Evolutionary conservation across 2,888 invertebrate species (phyloP), one percentile per base, ranked within the genome.

Genomic region (Alviniconcha strummeri): DNA sequence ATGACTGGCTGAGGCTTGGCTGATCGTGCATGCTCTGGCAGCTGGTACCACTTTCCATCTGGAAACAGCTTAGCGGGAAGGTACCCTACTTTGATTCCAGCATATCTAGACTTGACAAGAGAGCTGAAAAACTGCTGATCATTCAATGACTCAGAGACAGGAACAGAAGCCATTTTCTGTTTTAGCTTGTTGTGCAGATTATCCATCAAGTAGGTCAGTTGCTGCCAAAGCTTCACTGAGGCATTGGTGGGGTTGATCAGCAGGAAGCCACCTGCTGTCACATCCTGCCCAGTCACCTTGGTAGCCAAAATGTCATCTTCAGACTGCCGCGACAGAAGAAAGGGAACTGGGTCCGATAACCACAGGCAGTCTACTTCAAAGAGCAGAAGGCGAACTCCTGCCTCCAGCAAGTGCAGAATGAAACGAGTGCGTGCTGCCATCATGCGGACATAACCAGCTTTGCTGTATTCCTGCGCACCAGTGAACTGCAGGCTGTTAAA

Each of bases 351-450:
- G 81, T 90, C 89, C 36, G 80, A 77, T 17, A 90, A 72, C 89
- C 89, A 90, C 5, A 90, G 74, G 79, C 89, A 89, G 83, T 90
- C 90, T 0, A 90, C 89, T 82, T 90, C 90, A 86, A 90, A 90
- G 5, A 89, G 80, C 74, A 89, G 89, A 3, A 90, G 80, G 76
- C 87, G 87, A 54, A 90, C 77, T 36, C 87, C 80, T 17, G 87
- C 80, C 78, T 85, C 78, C 2, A 90, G 76, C 75, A 90, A 36
- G 36, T 36, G 36, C 0, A 36, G 36, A 36, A 36, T 36, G 74
- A 88, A 84, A 75, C 88, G 85, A 13, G 90, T 89, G 57, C 90
- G 84, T 36, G 86, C 79, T 5, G 88, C 85, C 90, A 90, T 90
- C 15, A 90, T 84, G 77, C 86, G 87, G 1, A 90, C 87, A 82